phyloP scores from a whole-genome alignment of 2,888 invertebrate genomes.

The Phymatocera aterrima region DNA sequence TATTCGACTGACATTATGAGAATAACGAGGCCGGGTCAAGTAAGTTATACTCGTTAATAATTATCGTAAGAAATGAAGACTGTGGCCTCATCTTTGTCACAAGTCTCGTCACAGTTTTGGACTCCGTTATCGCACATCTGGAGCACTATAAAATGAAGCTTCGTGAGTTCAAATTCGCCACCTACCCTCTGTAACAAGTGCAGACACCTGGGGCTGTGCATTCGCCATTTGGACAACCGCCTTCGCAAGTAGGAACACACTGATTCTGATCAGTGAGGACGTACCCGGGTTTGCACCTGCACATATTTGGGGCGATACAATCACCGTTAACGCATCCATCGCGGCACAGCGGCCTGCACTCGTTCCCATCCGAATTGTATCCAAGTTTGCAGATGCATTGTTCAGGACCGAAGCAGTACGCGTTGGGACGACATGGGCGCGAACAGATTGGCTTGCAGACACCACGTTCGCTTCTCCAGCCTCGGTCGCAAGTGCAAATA shows the following conservation, averaged over 20 bases:
- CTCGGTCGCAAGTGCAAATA: slow-evolving; percentile 80
- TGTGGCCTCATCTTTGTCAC: neutral
- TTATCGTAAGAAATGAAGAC: neutral
- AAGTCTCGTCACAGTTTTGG: neutral
- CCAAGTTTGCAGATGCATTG: slow-evolving; percentile 79
- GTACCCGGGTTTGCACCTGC: slow-evolving; percentile 67
- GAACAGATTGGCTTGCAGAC: slow-evolving; percentile 79
- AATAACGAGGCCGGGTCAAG: slow-evolving; percentile 7
- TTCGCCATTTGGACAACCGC: slow-evolving; percentile 68
- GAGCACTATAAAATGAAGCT: neutral
- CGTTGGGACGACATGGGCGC: slow-evolving; percentile 77
- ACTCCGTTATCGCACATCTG: neutral
- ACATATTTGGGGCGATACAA: slow-evolving; percentile 66
- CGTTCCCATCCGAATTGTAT: slow-evolving; percentile 73
- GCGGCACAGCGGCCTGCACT: slow-evolving; percentile 75
- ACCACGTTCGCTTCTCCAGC: slow-evolving; percentile 79
- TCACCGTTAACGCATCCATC: slow-evolving; percentile 69
- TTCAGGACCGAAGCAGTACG: slow-evolving; percentile 77
- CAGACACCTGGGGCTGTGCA: slow-evolving; percentile 68
- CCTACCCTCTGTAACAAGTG: slow-evolving; percentile 66
- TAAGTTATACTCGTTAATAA: neutral
- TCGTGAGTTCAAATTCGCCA: neutral
- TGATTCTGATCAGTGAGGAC: slow-evolving; percentile 60
- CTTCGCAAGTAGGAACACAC: slow-evolving; percentile 68
- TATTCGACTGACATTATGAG: too few species aligned